phyloP scores from a whole-genome alignment of 2,888 invertebrate genomes.

The Gymnocheta viridis region DNA sequence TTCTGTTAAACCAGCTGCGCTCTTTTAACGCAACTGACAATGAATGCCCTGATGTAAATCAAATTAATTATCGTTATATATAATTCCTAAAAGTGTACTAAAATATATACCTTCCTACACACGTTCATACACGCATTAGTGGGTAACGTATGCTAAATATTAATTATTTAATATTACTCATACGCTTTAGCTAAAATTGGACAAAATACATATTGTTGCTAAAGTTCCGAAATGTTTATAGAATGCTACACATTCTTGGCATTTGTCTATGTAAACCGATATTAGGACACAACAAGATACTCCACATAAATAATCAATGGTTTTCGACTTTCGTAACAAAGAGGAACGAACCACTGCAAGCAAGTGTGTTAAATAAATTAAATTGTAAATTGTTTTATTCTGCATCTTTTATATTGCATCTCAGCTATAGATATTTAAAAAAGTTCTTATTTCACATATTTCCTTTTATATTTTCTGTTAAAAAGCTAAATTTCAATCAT shows the following conservation, averaged over 20 bases:
- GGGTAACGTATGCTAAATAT: background rate
- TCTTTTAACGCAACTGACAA: no score
- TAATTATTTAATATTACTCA: background rate
- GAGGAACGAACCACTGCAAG: no score
- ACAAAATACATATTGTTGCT: no score
- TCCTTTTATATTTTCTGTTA: constrained; percentile 2
- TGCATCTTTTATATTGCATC: background rate
- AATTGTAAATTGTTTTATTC: background rate
- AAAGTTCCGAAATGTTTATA: no score
- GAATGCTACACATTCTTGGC: background rate
- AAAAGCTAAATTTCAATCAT: background rate
- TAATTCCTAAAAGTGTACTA: no score
- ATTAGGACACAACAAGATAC: background rate
- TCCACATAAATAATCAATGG: constrained; percentile 77
- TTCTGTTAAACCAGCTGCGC: no score
- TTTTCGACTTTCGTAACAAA: constrained; percentile 90
- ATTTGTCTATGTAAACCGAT: background rate
- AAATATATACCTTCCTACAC: no score
- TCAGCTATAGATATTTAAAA: background rate
- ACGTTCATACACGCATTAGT: no score
- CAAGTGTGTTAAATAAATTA: no score
- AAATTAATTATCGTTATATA: no score
- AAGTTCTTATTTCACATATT: background rate
- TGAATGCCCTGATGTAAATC: no score
- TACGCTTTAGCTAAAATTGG: background rate